Percentiles rank a stretch among this genome's conserved stretches.
Conservation (phyloP, 2,888 invertebrate species). For the Oxystoma pomonae region DNA sequence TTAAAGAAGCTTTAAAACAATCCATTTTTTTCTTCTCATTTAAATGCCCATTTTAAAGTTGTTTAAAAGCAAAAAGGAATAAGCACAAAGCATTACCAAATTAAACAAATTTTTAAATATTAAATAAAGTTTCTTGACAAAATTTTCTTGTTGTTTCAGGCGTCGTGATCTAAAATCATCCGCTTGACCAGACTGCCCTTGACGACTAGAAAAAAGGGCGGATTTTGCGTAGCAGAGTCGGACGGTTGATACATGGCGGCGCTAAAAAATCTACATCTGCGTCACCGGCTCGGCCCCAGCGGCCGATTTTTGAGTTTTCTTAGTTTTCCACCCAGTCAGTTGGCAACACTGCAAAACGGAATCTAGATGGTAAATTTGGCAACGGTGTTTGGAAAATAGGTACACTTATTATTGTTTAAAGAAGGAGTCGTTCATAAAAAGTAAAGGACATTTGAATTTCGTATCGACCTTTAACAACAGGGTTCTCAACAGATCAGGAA, state of each 20-base stretch:
- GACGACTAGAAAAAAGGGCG: conserved; percentile 10
- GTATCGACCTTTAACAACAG: too few species aligned
- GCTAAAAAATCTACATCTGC: conserved; percentile 8
- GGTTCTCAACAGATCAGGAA: too few species aligned
- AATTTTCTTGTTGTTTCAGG: conserved; percentile 25
- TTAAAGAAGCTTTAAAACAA: too few species aligned
- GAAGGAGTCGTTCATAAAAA: too few species aligned
- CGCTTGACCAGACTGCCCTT: conserved; percentile 36
- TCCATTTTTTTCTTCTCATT: too few species aligned
- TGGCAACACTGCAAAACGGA: neutral
- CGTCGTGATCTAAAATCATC: conserved; percentile 63
- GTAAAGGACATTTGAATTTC: too few species aligned
- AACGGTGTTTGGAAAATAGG: neutral
- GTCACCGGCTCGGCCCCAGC: neutral
- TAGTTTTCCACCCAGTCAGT: neutral
- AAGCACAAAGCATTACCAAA: too few species aligned
- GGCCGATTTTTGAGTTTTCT: neutral
- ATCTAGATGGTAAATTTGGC: neutral
- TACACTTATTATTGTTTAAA: neutral
- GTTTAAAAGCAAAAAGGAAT: too few species aligned
- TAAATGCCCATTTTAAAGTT: too few species aligned
- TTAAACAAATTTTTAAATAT: too few species aligned
- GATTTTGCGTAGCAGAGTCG: conserved; percentile 27
- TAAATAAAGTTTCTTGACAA: too few species aligned
- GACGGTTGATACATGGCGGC: conserved; percentile 21